Evolutionary conservation across 2,797 vertebrate genomes (phyloP).

Genomic region (Phataginus tricuspis): DNA sequence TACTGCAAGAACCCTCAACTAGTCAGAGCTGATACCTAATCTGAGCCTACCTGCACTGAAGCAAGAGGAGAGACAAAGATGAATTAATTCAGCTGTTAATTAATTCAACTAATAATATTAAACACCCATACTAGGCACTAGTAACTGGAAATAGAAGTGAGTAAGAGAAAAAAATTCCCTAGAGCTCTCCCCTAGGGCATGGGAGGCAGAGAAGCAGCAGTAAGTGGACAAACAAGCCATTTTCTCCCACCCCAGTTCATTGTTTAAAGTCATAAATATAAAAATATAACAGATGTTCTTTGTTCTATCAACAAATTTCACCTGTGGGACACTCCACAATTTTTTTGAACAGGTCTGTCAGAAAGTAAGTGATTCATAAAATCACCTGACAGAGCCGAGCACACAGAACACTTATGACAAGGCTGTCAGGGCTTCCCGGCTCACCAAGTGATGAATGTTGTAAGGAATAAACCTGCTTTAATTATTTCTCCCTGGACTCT

Average conservation of each 20-base stretch:
- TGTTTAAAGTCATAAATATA: constrained; percentile 50
- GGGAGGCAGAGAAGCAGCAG: not conserved
- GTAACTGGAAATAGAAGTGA: not conserved
- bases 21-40: not conserved
- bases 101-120: not conserved
- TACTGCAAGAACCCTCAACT: not conserved
- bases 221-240: not conserved
- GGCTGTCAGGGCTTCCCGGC: constrained; percentile 42
- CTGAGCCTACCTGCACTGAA: not conserved
- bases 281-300: constrained; percentile 60
- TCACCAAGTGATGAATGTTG: constrained; percentile 12
- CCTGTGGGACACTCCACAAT: not conserved
- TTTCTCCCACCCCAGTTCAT: not conserved
- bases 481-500: constrained; percentile 29
- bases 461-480: constrained; percentile 32
- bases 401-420: not conserved
- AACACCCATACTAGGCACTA: not conserved
- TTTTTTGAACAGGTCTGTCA: constrained; percentile 64
- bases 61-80: not conserved
- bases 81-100: not conserved
- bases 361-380: constrained; percentile 73
- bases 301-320: constrained; percentile 33
- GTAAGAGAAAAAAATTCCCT: not conserved
- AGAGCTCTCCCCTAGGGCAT: not conserved
- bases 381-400: constrained; percentile 50